Base-by-base conservation (phyloP, 1,140 invertebrate species). In the Cyrtorhinus lividipennis region DNA sequence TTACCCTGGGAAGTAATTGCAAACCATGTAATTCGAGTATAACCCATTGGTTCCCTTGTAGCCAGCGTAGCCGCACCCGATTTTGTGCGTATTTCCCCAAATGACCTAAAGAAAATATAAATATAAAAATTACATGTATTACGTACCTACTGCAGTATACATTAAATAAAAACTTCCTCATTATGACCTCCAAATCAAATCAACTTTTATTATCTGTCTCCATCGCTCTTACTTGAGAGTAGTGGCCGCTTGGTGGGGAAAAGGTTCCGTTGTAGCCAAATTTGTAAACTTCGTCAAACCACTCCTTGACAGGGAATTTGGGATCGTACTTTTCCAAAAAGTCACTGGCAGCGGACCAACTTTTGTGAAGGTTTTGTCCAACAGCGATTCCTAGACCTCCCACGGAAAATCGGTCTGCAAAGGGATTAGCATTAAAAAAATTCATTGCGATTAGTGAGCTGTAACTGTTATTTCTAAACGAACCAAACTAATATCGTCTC, bases 1-100 rank as follows among this genome's bases (percentile, higher is more conserved):
- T 53, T 53, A 53, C 48, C 10, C 10, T 53, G 48, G 48, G 18
- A 53, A 53, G 20, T 53, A 53, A 20, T 53, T 53, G 48, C 48
- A 53, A 3, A 53, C 48, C 5, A 15, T 15, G 5, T 8, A 3
- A 20, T 53, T 53, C 5, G 20, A 3, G 8, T 5, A 5, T 10
- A 13, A 3, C 5, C 48, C 48, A 15, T 53, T 12, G n/a, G n/a
- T n/a, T n/a, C n/a, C n/a, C 20, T 15, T 15, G 48, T 10, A 53
- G 5, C 20, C 48, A 22, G 20, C 8, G 48, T 53, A 53, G 5
- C 48, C 48, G 48, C 48, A 53, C 20, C 48, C 48, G 20, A 53
- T 53, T 53, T 53, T 53, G 18, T 22, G 10, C 12, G 48, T 53
- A 5, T 53, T 22, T 20, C 8, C 48, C 48, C 48, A 53, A 53